Percentiles rank a stretch among this genome's conserved stretches.
phyloP scores from a whole-genome alignment of 2,113 vertebrate genomes.

The Nesospiza acunhae region DNA sequence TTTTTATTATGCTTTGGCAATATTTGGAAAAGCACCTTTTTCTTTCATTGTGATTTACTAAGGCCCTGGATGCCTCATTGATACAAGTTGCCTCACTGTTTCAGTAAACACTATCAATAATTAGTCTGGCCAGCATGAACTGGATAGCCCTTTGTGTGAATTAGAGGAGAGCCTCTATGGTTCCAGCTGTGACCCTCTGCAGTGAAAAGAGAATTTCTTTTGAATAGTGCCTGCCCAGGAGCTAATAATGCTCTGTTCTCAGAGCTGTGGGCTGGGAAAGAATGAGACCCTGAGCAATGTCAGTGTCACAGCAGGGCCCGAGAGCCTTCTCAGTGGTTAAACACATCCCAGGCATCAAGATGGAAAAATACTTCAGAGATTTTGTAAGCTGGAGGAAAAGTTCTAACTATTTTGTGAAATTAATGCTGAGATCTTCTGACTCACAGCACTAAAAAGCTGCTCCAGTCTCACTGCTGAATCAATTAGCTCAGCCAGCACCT shows the following conservation, averaged over 20 bases:
- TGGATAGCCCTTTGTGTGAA: not conserved
- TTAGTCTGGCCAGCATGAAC: not conserved
- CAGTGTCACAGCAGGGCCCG: not conserved
- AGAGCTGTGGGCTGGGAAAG: not conserved
- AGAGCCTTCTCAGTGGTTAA: not conserved
- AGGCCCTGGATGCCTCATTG: not conserved
- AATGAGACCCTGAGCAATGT: not conserved
- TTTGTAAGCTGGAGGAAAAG: slow-evolving; percentile 49
- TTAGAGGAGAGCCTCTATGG: not conserved
- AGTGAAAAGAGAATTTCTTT: not conserved
- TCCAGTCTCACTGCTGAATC: slow-evolving; percentile 41
- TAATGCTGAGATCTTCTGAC: slow-evolving; percentile 55
- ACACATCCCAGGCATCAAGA: not conserved
- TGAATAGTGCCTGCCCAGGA: not conserved
- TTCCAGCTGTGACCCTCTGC: not conserved
- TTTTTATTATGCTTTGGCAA: not conserved
- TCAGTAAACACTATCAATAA: not conserved
- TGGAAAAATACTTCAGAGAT: slow-evolving; percentile 53
- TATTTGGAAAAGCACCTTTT: not conserved
- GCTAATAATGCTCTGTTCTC: not conserved
- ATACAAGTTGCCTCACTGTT: not conserved
- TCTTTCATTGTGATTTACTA: not conserved
- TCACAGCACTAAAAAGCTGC: slow-evolving; percentile 38
- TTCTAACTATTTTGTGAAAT: slow-evolving; percentile 31
- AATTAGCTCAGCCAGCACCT: slow-evolving; percentile 49